Percentiles rank a stretch among this genome's conserved stretches.
Conservation (phyloP, 1,140 invertebrate species). For the Schmidtea mediterranea region DNA sequence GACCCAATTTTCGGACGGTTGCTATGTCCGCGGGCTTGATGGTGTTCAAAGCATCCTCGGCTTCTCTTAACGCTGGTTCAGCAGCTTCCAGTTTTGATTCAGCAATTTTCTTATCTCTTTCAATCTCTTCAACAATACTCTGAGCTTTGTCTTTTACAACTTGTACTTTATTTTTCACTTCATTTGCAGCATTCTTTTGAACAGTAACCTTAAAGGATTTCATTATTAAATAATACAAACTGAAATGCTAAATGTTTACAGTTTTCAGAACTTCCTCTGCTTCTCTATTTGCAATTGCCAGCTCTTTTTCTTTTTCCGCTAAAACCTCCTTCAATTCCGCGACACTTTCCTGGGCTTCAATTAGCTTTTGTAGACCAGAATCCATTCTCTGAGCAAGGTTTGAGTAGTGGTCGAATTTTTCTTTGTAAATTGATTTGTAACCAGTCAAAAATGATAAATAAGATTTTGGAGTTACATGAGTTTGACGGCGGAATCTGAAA, state of each 20-base stretch:
- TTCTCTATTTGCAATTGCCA: slow-evolving; percentile 59
- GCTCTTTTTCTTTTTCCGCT: slow-evolving; percentile 68
- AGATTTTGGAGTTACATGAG: slow-evolving; percentile 84
- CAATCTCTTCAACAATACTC: slow-evolving; percentile 57
- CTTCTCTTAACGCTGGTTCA: slow-evolving; percentile 65
- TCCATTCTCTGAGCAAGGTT: slow-evolving; percentile 71
- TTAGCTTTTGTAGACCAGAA: slow-evolving; percentile 59
- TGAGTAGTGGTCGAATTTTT: slow-evolving; percentile 58
- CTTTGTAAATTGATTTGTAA: slow-evolving; percentile 68
- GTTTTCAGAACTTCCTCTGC: slow-evolving; percentile 40
- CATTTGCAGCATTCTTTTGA: slow-evolving; percentile 68
- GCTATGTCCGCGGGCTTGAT: slow-evolving; percentile 78
- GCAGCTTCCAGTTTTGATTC: slow-evolving; percentile 69
- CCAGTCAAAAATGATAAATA: slow-evolving; percentile 78
- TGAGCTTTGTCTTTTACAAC: slow-evolving; percentile 83
- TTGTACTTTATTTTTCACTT: slow-evolving; percentile 72
- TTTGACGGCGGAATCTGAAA: slow-evolving; percentile 62
- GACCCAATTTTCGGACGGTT: slow-evolving; percentile 61
- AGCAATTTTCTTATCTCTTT: slow-evolving; percentile 56
- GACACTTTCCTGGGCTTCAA: slow-evolving; percentile 71
- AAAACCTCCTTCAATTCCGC: slow-evolving; percentile 66
- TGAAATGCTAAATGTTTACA: too few relatives aligned
- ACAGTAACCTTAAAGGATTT: slow-evolving; percentile 39
- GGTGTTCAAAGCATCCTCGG: slow-evolving; percentile 59
- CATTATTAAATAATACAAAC: too few relatives aligned